Percentiles rank a stretch among this genome's conserved stretches.
Evolutionary conservation across 1,140 invertebrate species (phyloP).

Genomic region (Neodiprion lecontei): DNA sequence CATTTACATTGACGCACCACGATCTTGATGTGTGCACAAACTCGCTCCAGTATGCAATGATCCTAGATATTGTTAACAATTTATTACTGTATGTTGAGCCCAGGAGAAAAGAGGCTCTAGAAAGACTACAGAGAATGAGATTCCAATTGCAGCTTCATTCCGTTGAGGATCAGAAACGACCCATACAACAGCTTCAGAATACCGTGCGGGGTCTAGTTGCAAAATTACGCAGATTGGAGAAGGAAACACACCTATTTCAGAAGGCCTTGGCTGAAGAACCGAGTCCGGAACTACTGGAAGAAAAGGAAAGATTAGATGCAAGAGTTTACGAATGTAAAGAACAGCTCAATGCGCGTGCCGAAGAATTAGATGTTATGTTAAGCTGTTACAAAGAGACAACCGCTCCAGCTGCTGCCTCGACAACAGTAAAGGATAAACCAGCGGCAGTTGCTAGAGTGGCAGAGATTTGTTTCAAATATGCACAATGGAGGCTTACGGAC

Average conservation of each 20-base stretch:
- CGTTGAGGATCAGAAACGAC: conserved; percentile 88
- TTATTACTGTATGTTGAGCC: conserved; percentile 96
- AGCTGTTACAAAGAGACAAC: conserved; percentile 85
- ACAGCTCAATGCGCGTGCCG: conserved; percentile 82
- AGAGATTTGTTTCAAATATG: conserved; percentile 98
- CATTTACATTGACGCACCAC: conserved; percentile 97
- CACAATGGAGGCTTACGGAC: conserved; percentile 97
- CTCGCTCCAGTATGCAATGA: conserved; percentile 93
- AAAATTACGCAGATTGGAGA: conserved; percentile 83
- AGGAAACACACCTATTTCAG: conserved; percentile 90
- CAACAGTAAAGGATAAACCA: conserved; percentile 66
- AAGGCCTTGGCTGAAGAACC: conserved; percentile 79
- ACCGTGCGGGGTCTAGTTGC: conserved; percentile 81
- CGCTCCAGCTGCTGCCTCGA: conserved; percentile 53
- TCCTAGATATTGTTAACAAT: conserved; percentile 97
- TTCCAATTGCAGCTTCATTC: conserved; percentile 92
- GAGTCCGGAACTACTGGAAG: conserved; percentile 67
- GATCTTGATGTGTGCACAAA: conserved; percentile 98
- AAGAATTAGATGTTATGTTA: conserved; percentile 91
- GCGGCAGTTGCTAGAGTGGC: conserved; percentile 85
- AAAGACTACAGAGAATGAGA: conserved; percentile 88
- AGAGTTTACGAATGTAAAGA: conserved; percentile 91
- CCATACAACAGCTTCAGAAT: conserved; percentile 92
- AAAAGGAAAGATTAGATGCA: conserved; percentile 75
- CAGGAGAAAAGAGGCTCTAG: conserved; percentile 88